phyloP scores from a whole-genome alignment of 1,140 invertebrate genomes.

The Manduca sexta region DNA sequence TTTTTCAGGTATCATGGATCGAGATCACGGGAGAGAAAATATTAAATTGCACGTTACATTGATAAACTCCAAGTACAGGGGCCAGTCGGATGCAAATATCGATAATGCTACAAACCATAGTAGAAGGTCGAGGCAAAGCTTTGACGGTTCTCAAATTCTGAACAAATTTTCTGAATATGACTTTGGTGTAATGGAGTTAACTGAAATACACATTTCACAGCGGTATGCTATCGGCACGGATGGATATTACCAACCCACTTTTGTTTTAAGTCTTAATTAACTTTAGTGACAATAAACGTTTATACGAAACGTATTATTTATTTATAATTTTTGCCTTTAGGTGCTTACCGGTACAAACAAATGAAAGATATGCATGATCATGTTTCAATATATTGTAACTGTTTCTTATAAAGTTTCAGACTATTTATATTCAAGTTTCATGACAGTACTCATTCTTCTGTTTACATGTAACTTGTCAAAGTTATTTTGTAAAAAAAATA shows the following conservation, averaged over 20 bases:
- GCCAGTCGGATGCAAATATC: not conserved
- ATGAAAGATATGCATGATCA: no score
- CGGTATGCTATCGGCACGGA: constrained; percentile 46
- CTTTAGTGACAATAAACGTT: no score
- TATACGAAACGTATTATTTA: no score
- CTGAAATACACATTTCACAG: constrained; percentile 63
- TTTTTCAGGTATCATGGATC: constrained; percentile 51
- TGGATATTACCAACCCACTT: constrained; percentile 68
- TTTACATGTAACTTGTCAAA: no score
- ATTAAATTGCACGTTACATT: constrained; percentile 66
- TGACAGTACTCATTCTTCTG: no score
- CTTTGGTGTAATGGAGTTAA: constrained; percentile 62
- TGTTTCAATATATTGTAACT: no score
- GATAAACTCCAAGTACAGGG: constrained; percentile 65
- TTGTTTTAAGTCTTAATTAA: constrained; percentile 29
- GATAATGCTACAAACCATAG: constrained; percentile 4
- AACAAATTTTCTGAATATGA: constrained; percentile 63
- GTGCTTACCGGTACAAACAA: no score
- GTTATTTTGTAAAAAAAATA: no score
- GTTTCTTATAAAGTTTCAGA: no score
- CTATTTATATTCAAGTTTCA: no score
- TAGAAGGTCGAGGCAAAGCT: constrained; percentile 30
- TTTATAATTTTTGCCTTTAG: no score
- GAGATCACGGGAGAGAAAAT: constrained; percentile 41
- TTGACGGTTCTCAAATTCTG: constrained; percentile 66